Evolutionary conservation across 2,888 invertebrate species (phyloP), one percentile per base, ranked within the genome.

Genomic region (Drosophila ochracea): DNA sequence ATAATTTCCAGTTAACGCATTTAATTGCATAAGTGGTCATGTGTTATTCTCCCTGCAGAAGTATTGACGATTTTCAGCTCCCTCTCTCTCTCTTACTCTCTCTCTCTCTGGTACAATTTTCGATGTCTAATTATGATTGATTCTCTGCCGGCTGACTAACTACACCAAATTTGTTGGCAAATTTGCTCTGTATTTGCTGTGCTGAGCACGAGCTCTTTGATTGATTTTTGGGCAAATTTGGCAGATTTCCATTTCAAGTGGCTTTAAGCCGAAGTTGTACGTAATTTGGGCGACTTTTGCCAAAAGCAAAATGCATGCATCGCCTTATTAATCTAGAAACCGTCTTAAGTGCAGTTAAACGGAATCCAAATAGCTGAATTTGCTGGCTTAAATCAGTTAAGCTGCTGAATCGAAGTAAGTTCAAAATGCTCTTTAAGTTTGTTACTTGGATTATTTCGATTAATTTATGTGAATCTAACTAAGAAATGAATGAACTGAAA

Each of bases 21-120:
- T 88, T 90, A 88, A 90, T 88, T 90, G 88, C 90, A 90, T 89
- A 89, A 90, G 90, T 90, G 83, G 89, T 82, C 73, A 85, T 88
- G 86, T 76, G 80, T 85, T 83, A 81, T 84, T 75, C 74, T 70
- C 65, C 58, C 21, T 70, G 72, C 66, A 63, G 78, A 78, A 76
- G 61, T 82, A 80, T 78, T 64, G 79, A 72, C 68, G 68, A 79
- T 73, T 64, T 67, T 52, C 47, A 28, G 47, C 7, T 6, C 30
- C 6, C 30, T 6, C 35, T 31, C 59, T 7, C 47, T 16, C 16
- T 39, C 35, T 25, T 31, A 5, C n/a, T 10, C 28, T 53, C 43
- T 49, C 21, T 7, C 47, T 47, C 13, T 53, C 21, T 49, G 54
- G 52, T 52, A 52, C 63, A 60, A 53, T 47, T 33, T 62, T 63